Base-by-base conservation (phyloP, 2,113 vertebrate genomes). In the Entelurus aequoreus region DNA sequence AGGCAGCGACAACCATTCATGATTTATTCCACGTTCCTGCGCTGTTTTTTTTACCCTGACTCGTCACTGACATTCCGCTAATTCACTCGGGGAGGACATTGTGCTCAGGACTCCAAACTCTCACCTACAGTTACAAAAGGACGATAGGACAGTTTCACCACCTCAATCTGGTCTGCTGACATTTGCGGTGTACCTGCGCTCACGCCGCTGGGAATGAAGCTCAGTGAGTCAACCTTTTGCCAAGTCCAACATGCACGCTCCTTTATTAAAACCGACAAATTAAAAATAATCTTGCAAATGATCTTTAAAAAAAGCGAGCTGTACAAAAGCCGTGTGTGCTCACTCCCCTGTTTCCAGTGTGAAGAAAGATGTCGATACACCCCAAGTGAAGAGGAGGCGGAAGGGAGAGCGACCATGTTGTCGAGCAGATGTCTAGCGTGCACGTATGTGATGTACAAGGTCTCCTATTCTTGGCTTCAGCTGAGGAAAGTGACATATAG, bases 381-480 rank as follows among this genome's bases (percentile, higher is more conserved):
- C 73, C 78, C 65, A 75, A 82, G 68, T 59, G 55, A 71, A 16
- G 69, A 69, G 53, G 54, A 36, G 73, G 54, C 28, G 73, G 54
- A 49, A 62, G 35, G 11, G n/a, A 50, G 65, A 68, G 74, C 49
- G 54, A 46, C 73, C 66, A 74, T 81, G 82, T 79, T 82, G 80
- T 68, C 65, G 53, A 81, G 73, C 85, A 87, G 83, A 82, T 86
- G 81, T 82, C 79, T 77, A 70, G 66, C 64, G 66, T 72, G 64
- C 77, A 76, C 70, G 75, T 79, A 75, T 76, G 78, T 78, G 78
- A 82, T 79, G 78, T 73, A 77, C 73, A 58, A 68, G 71, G 72
- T 85, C 81, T 80, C 83, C 75, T 71, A 76, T 78, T 75, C 66
- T 79, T 83, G 73, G 82, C 71, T 81, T 85, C 72, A 65, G 71